These are phyloP conservation scores for Tapera naevia DNA, from an alignment of 2,797 vertebrate species.

Conservation along the genomic window DNA sequence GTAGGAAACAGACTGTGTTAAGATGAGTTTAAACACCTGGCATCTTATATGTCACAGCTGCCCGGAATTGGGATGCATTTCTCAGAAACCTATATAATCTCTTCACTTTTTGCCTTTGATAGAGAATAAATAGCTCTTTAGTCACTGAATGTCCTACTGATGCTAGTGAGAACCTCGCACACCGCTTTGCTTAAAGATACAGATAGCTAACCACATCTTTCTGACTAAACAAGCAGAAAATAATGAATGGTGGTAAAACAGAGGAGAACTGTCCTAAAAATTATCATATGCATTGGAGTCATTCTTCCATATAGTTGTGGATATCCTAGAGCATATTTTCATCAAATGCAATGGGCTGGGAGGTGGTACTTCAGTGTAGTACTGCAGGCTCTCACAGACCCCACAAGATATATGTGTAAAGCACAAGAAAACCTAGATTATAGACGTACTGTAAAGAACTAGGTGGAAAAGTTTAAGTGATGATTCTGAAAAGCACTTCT, in stretches of 20 bases:
- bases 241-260: background rate
- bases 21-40: background rate
- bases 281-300: background rate
- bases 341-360: background rate
- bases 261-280: background rate
- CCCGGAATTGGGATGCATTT: conserved; percentile 1
- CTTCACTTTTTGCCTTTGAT: conserved; percentile 55
- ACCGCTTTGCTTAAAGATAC: background rate
- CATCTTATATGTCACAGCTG: background rate
- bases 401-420: conserved; percentile 30
- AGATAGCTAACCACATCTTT: background rate
- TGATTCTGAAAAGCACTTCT: conserved; percentile 32
- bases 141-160: conserved; percentile 28
- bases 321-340: background rate
- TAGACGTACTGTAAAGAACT: background rate
- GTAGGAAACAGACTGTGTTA: background rate
- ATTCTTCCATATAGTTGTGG: background rate
- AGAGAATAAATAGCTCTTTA: background rate
- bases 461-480: background rate
- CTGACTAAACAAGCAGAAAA: conserved; percentile 1
- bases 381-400: background rate
- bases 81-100: conserved; percentile 5
- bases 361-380: background rate
- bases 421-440: conserved; percentile 56
- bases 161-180: background rate